Evolutionary conservation across 2,113 vertebrate genomes (phyloP).

Genomic region (Camelus dromedarius): DNA sequence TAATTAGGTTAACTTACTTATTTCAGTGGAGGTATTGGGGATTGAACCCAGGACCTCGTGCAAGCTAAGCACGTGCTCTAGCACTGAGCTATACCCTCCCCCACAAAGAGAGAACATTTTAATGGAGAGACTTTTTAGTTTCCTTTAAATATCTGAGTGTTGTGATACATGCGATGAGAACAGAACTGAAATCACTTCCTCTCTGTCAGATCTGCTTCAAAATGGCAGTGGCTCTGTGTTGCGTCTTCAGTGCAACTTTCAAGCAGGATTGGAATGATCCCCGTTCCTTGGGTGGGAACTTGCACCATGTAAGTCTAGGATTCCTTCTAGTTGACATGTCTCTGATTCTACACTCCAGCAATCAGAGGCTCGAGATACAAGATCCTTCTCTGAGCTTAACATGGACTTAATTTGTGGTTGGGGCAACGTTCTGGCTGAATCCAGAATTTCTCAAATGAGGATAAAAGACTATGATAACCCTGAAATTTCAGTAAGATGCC

Average conservation of each 20-base stretch:
- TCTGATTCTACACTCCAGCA: background rate
- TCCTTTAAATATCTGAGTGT: background rate
- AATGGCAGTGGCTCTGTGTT: background rate
- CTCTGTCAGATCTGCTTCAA: background rate
- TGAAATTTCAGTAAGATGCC: background rate
- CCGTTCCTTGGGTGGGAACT: background rate
- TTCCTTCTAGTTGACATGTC: background rate
- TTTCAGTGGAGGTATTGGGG: too few relatives aligned
- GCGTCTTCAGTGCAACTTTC: background rate
- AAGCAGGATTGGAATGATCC: background rate
- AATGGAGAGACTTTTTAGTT: background rate
- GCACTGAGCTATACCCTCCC: too few relatives aligned
- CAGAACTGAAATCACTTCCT: background rate
- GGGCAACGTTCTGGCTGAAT: background rate
- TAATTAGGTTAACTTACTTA: too few relatives aligned
- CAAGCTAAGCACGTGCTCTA: too few relatives aligned
- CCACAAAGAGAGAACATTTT: background rate
- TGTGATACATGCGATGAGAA: background rate
- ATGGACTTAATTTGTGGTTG: background rate
- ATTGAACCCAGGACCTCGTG: too few relatives aligned
- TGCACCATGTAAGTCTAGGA: background rate
- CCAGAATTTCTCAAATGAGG: conserved; percentile 20
- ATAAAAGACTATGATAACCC: background rate
- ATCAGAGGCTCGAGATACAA: background rate
- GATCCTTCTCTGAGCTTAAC: background rate